A percentile compares a stretch with the other conserved stretches of the same genome.
These are phyloP conservation scores for Aeoliscus strigatus DNA, from an alignment of 2,797 vertebrate species.

Conservation along the genomic window DNA sequence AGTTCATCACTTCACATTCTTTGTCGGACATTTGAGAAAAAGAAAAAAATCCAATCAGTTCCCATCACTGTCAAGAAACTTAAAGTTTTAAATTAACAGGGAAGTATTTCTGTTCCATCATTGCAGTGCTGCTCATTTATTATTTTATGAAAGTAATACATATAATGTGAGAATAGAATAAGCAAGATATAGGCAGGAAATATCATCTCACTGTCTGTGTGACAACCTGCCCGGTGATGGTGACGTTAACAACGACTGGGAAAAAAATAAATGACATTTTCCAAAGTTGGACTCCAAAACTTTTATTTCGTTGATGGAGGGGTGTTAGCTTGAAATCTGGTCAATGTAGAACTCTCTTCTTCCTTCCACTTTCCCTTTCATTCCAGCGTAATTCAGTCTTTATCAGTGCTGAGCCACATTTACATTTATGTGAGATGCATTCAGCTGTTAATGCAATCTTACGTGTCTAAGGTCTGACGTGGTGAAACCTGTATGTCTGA, in stretches of 20 bases:
- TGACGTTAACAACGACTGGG: conserved; percentile 36
- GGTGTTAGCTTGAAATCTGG: conserved; percentile 28
- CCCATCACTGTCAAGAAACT: too few relatives aligned
- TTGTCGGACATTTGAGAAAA: too few relatives aligned
- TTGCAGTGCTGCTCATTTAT: too few relatives aligned
- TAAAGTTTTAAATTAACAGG: too few relatives aligned
- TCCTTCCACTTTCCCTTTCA: conserved; percentile 13
- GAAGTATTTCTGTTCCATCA: too few relatives aligned
- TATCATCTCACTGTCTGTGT: conserved; percentile 32
- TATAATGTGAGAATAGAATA: too few relatives aligned
- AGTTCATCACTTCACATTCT: conserved; percentile 10
- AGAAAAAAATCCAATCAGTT: too few relatives aligned
- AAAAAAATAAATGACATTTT: conserved; percentile 31
- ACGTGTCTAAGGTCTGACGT: too few relatives aligned
- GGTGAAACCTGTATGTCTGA: conserved; percentile 24
- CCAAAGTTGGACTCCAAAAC: conserved; percentile 33
- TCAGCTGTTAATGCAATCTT: conserved; percentile 6
- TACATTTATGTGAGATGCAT: conserved; percentile 30
- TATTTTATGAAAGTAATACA: too few relatives aligned
- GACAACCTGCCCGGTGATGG: conserved; percentile 35
- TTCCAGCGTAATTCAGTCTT: conserved; percentile 29
- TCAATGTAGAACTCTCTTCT: conserved; percentile 31
- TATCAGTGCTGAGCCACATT: conserved; percentile 22
- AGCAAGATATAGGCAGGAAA: conserved; percentile 43
- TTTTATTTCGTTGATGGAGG: conserved; percentile 25